A percentile compares a stretch with the other conserved stretches of the same genome.
These are phyloP conservation scores for Riparia riparia DNA, from an alignment of 2,113 vertebrate species.

Conservation along the genomic window DNA sequence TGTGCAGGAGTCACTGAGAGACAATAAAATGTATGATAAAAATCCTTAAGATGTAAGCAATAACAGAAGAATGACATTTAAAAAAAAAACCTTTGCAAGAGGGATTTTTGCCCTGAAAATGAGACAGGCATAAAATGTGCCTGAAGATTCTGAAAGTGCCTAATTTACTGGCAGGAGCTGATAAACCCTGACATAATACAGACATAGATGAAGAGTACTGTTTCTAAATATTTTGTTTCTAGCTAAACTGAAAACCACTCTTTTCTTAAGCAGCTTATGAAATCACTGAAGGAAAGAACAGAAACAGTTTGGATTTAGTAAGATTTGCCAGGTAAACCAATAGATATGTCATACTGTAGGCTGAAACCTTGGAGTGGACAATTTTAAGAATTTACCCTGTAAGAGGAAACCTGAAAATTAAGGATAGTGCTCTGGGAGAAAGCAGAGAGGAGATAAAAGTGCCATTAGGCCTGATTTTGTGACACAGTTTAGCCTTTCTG, in stretches of 20 bases:
- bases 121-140: not conserved
- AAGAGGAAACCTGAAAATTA: not conserved
- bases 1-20: not conserved
- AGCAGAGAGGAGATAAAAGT: not conserved
- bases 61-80: not conserved
- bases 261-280: slow-evolving; percentile 12
- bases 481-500: not conserved
- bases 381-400: not conserved
- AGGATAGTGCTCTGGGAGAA: not conserved
- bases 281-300: not conserved
- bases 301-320: not conserved
- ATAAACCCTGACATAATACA: slow-evolving; percentile 12
- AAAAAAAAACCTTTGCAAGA: not conserved
- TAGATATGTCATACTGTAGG: not conserved
- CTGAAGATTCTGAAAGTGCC: not conserved
- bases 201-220: not conserved
- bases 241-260: not conserved
- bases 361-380: not conserved
- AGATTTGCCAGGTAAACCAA: slow-evolving; percentile 6
- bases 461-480: not conserved
- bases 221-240: slow-evolving; percentile 36
- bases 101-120: not conserved
- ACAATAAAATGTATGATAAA: not conserved
- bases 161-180: not conserved
- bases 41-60: not conserved